Evolutionary conservation across 2,888 invertebrate genomes (phyloP).

Genomic region (Ormyrus thymus): DNA sequence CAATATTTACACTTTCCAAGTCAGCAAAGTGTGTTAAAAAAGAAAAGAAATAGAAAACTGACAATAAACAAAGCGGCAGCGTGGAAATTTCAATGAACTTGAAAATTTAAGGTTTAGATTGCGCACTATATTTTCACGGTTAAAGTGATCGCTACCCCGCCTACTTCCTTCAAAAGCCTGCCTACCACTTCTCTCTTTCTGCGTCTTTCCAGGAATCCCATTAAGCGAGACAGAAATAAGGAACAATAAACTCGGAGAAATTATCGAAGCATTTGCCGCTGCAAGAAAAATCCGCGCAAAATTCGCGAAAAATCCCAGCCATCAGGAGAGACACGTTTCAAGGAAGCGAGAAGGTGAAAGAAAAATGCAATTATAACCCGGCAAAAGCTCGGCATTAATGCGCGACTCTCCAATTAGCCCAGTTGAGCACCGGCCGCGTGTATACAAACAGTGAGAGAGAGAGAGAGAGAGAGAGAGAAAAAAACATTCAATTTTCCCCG

Average conservation of each 20-base stretch:
- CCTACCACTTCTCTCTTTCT: neutral
- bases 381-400: slow-evolving; percentile 17
- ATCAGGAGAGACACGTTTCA: no score
- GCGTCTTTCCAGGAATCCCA: neutral
- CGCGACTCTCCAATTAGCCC: slow-evolving; percentile 23
- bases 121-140: slow-evolving; percentile 4
- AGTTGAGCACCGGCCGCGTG: neutral
- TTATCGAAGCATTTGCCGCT: no score
- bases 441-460: neutral
- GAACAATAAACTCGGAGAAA: no score
- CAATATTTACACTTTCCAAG: no score
- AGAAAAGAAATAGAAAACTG: no score
- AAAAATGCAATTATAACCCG: slow-evolving; percentile 26
- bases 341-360: neutral
- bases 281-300: no score
- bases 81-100: slow-evolving; percentile 1
- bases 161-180: slow-evolving; percentile 1
- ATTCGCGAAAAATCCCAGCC: no score
- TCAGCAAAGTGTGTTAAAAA: no score
- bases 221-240: neutral
- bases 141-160: slow-evolving; percentile 5
- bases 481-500: no score
- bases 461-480: neutral
- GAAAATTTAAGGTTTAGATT: slow-evolving; percentile 11
- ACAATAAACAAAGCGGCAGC: no score